Base-by-base conservation (phyloP, 2,888 invertebrate species). In the Cheilosia variabilis region DNA sequence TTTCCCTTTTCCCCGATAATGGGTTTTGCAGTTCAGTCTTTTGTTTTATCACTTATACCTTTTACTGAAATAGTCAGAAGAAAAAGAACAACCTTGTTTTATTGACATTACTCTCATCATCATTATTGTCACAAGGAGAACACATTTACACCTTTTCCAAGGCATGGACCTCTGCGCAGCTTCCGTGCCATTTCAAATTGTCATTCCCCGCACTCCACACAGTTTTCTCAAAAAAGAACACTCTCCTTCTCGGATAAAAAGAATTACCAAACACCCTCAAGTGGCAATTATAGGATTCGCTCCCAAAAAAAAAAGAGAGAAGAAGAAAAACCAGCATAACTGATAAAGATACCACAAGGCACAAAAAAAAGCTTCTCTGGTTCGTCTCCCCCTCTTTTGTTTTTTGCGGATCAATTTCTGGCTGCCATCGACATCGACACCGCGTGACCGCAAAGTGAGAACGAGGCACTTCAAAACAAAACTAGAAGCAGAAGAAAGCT, bases 271-370 rank as follows among this genome's bases (percentile, higher is more conserved):
- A 73, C 60, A 69, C 78, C 73, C 78, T 63, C 63, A 78, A 78
- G 68, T 78, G 68, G 78, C 83, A 83, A 73, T 83, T 78, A 78
- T 63, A 73, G 83, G 57, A 73, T 73, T 65, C 57, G 43, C 43
- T 73, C 62, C 53, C 53, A 13, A 53, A 68, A 55, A 45, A 22
- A 45, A 22, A 6, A 19, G 68, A 65, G 19, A 27, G 5, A 53
- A 80, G 27, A 27, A 27, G 6, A 55, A 45, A 22, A n/a, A 45
- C 55, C 58, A 41, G 15, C 19, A 52, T 47, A 62, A 24, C 9
- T 24, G 50, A 58, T 68, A 50, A 76, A 47, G 57, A 76, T 13
- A 52, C 76, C 58, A 9, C 58, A 68, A 34, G 65, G 27, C 27
- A 43, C 15, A 4, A 37, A 27, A 41, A 41, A 69, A 69, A 77